phyloP scores from a whole-genome alignment of 2,888 invertebrate genomes.

The Linnaemya tessellans region DNA sequence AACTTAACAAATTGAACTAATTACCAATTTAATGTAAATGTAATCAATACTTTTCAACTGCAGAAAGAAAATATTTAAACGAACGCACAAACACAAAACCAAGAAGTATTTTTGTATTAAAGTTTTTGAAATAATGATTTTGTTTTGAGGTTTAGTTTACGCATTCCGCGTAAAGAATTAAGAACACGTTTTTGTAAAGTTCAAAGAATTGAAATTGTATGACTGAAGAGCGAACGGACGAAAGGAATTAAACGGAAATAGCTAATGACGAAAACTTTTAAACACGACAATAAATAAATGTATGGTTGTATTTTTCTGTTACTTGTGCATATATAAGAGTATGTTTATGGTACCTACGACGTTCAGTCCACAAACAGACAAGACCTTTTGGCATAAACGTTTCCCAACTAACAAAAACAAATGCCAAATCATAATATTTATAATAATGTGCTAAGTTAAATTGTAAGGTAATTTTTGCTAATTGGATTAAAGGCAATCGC shows the following conservation, averaged over 20 bases:
- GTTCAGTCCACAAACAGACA: neutral
- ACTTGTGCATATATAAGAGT: neutral
- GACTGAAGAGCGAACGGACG: neutral
- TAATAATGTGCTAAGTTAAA: neutral
- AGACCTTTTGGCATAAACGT: neutral
- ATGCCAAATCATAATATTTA: neutral
- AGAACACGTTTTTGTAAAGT: conserved; percentile 34
- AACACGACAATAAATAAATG: conserved; percentile 5
- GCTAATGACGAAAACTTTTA: conserved; percentile 40
- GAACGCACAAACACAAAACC: neutral
- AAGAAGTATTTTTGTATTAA: neutral
- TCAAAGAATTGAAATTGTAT: conserved; percentile 30
- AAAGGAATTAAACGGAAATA: conserved; percentile 37
- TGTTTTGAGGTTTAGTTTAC: conserved; percentile 26
- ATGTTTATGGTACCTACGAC: neutral
- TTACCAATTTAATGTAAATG: conserved; percentile 48
- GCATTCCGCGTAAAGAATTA: conserved; percentile 29
- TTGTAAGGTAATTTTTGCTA: neutral
- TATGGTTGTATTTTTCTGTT: conserved; percentile 2
- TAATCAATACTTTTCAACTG: conserved; percentile 35
- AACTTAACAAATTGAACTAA: conserved; percentile 44
- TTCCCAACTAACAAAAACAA: neutral
- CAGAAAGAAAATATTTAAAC: conserved; percentile 13
- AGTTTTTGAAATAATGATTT: neutral
- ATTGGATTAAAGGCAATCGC: neutral